These are phyloP conservation scores for Leucozona laternaria DNA, from an alignment of 2,888 invertebrate genomes.

Conservation along the genomic window DNA sequence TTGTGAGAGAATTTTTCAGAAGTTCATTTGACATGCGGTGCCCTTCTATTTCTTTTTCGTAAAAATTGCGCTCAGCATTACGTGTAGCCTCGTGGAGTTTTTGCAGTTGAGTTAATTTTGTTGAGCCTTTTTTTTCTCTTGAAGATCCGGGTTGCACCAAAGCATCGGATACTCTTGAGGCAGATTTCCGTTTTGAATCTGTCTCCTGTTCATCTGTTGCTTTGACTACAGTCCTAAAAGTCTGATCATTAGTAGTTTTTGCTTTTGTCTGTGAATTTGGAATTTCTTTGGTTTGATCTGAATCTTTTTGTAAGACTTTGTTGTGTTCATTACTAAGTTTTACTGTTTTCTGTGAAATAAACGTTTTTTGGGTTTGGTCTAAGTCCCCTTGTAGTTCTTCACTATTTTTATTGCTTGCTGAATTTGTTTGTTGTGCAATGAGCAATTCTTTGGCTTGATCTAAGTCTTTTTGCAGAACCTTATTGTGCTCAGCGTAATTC, in stretches of 20 bases:
- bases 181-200: neutral
- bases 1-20: constrained; percentile 55
- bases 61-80: constrained; percentile 17
- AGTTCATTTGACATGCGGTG: constrained; percentile 57
- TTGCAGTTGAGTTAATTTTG: constrained; percentile 25
- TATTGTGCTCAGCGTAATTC: neutral
- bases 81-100: constrained; percentile 31
- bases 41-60: constrained; percentile 60
- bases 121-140: constrained; percentile 10
- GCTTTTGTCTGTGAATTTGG: neutral
- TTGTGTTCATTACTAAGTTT: constrained; percentile 8
- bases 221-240: neutral
- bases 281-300: neutral
- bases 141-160: neutral
- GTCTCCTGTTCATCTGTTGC: neutral
- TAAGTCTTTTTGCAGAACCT: neutral
- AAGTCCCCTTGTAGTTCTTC: neutral
- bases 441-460: neutral
- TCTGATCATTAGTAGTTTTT: neutral
- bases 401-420: neutral
- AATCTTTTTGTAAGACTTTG: neutral
- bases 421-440: neutral
- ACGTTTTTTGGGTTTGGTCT: neutral
- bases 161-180: neutral
- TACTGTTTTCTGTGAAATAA: neutral